These are phyloP conservation scores for Parazoanthus atlanticus DNA, from an alignment of 92 coral and sea anemone genomes.

Conservation along the genomic window DNA sequence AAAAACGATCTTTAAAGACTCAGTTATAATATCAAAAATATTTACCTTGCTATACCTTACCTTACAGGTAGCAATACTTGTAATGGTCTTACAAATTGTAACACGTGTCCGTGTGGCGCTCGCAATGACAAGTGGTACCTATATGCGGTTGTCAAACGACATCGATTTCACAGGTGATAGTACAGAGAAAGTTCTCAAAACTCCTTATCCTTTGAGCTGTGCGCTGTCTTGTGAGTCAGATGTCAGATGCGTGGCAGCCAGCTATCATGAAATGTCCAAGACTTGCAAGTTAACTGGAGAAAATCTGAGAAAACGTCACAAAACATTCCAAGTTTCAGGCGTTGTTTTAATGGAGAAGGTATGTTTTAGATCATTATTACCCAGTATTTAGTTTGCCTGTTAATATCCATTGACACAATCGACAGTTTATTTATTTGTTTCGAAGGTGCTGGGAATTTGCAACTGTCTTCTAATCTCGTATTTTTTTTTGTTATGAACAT, in stretches of 20 bases:
- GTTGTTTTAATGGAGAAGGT: conserved; percentile 11
- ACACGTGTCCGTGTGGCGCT: not conserved
- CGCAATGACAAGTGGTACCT: not conserved
- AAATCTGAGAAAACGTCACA: not conserved
- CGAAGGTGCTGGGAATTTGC: no score
- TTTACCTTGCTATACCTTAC: not conserved
- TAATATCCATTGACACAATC: no score
- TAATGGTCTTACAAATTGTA: not conserved
- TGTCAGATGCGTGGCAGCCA: not conserved
- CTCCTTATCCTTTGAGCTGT: not conserved
- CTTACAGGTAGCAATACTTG: not conserved
- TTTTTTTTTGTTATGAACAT: no score
- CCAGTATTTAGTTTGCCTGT: not conserved
- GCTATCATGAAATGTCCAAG: not conserved
- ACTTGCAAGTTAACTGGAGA: conserved; percentile 16
- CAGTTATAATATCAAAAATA: no score
- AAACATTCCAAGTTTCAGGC: not conserved
- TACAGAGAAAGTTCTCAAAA: not conserved
- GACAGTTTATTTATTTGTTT: not conserved
- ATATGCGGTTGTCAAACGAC: not conserved
- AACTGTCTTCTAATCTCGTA: no score
- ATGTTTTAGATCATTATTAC: not conserved
- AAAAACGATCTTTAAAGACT: no score
- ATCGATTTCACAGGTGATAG: not conserved
- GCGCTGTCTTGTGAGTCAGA: not conserved